Evolutionary conservation across 2,797 vertebrate species (phyloP).

Genomic region (Pipistrellus pygmaeus): DNA sequence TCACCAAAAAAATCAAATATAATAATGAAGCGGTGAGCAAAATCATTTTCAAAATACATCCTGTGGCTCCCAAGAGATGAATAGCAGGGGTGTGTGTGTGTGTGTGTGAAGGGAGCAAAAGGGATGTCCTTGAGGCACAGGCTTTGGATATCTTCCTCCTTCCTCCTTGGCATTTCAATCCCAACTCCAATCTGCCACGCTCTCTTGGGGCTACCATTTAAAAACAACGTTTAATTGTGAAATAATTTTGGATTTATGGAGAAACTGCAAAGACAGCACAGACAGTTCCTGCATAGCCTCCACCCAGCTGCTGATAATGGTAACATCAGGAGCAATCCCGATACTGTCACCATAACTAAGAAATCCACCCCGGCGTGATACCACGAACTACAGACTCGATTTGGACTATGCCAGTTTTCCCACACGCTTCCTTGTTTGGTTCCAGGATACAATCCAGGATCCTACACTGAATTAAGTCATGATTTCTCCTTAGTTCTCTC

Average conservation of each 20-base stretch:
- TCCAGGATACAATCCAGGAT: slow-evolving; percentile 29
- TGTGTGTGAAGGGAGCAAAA: too few relatives aligned
- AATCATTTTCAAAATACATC: not conserved
- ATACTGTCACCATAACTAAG: not conserved
- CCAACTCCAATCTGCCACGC: not conserved
- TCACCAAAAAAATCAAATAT: not conserved
- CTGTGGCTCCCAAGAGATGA: not conserved
- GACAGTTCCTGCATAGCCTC: not conserved
- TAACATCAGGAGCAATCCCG: not conserved
- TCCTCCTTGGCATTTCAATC: not conserved
- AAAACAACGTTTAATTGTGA: not conserved
- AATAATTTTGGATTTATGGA: slow-evolving; percentile 38
- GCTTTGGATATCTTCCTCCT: not conserved
- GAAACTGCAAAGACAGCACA: not conserved
- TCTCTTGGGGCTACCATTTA: not conserved
- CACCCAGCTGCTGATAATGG: not conserved
- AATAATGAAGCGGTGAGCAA: not conserved
- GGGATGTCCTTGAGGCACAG: not conserved
- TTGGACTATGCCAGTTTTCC: not conserved
- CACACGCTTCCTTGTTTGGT: not conserved
- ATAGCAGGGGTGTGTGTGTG: not conserved
- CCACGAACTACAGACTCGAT: not conserved
- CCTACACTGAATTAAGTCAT: not conserved
- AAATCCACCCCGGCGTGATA: not conserved
- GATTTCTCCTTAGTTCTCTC: not conserved